Evolutionary conservation across 2,113 vertebrate genomes (phyloP).

Genomic region (Dendrocopos noguchii): DNA sequence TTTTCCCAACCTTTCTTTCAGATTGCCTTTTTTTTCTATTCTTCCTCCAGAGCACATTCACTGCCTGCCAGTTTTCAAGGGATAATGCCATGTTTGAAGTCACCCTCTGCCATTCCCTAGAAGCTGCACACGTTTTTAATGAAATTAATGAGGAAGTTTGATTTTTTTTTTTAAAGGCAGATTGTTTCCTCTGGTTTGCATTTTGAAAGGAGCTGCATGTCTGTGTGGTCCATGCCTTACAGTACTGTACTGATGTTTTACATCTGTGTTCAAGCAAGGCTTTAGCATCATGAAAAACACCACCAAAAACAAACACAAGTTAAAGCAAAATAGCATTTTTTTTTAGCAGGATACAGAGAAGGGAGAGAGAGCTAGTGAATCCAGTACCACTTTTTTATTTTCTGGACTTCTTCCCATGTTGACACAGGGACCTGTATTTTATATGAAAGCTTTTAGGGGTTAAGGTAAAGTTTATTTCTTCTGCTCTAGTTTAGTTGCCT

Average conservation of each 20-base stretch:
- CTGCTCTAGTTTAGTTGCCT: background rate
- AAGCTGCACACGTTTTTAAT: background rate
- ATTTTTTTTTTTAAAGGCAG: background rate
- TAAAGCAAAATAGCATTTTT: slow-evolving; percentile 30
- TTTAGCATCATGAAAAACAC: slow-evolving; percentile 40
- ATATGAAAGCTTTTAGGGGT: background rate
- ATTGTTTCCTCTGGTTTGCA: slow-evolving; percentile 23
- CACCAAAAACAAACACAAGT: slow-evolving; percentile 14
- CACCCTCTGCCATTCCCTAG: background rate
- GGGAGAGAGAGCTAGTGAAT: background rate
- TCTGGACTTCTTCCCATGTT: background rate
- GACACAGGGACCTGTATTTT: background rate
- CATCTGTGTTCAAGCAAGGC: slow-evolving; percentile 13
- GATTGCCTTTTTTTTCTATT: background rate
- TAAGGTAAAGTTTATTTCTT: background rate
- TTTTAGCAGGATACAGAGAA: background rate
- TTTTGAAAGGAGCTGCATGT: slow-evolving; percentile 14
- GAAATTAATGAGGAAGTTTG: slow-evolving; percentile 15
- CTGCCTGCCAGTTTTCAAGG: background rate
- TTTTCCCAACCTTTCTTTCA: background rate
- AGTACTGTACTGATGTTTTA: background rate
- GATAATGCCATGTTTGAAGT: background rate
- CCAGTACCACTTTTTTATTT: background rate
- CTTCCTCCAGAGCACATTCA: background rate
- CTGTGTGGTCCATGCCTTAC: slow-evolving; percentile 58